Evolutionary conservation across 2,113 vertebrate species (phyloP), one percentile per base, ranked within the genome.

Genomic region (Boulengerochromis microlepis): DNA sequence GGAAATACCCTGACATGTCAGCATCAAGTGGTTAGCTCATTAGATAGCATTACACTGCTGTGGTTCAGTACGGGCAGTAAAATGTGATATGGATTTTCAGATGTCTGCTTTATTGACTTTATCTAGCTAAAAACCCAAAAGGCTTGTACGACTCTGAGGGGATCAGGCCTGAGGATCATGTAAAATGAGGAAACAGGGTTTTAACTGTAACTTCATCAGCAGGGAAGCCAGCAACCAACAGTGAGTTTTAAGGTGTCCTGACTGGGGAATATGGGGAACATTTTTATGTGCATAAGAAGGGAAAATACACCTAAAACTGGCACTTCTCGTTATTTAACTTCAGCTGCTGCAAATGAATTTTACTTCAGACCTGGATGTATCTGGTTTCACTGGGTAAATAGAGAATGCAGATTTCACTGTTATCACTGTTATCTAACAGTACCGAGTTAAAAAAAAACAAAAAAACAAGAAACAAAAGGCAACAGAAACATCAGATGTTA

Each of bases 21-120:
- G 40, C 71, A 26, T 29, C 91, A 92, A 93, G 42, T 90, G 83
- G 93, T 92, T 82, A 78, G 76, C 87, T 94, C 89, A 95, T 92
- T 92, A 87, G 8, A 86, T 86, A 89, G 86, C 83, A 87, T 76
- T 88, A 50, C 61, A 69, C 86, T 87, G 83, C 81, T 91, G 40
- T 86, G 85, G 91, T 92, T 92, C 84, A 91, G 50, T n/a, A 8
- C 4, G 3, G 52, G 33, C 52, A 22, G 31, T 87, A 88, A 89
- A 92, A 80, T 54, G 22, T 40, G 54, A 71, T 86, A 84, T 90
- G 56, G 87, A 90, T 90, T 90, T 87, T 15, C 71, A 87, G 85
- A 74, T 56, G 84, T 82, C 80, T 85, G 35, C 45, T 38, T 66
- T 38, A 66, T 74, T 74, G 22, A 74, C 74, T 88, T 81, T 53